Evolutionary conservation across 2,888 invertebrate genomes (phyloP), one percentile per base, ranked within the genome.

Genomic region (Plusia festucae): DNA sequence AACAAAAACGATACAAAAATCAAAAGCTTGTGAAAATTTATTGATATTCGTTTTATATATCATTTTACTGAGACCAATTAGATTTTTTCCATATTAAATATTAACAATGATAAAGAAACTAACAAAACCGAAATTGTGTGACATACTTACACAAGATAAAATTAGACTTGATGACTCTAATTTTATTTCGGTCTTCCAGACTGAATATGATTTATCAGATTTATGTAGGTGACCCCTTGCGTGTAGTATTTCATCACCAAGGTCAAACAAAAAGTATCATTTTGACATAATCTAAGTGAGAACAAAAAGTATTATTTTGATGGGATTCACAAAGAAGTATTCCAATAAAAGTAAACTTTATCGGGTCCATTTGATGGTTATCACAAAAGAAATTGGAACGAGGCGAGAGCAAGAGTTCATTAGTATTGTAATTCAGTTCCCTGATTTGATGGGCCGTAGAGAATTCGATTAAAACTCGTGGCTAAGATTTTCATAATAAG

Each of bases 341-440:
- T 62, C 49, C 22, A 64, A 68, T 65, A 60, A 74, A 70, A 63
- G 62, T 58, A 53, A 75, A 76, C 66, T 69, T 77, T 54, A 71
- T 70, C 68, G 56, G 70, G 75, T 78, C 82, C 76, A 76, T 82
- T 78, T 69, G 81, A 85, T 87, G 83, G 86, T 84, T 81, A 85
- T 80, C 77, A 72, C 76, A 80, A 78, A 81, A 83, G 80, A 81
- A 87, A 88, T 86, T 81, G 73, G 82, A 81, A 79, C 83, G 74
- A 73, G 71, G 73, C 60, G 75, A 77, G 78, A 68, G 79, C 82
- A 83, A 81, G 81, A 84, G 78, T 85, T 85, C 85, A 90, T 92
- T 91, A 90, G 85, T 82, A 90, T 89, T 88, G 86, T 89, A 88
- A 91, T 88, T 86, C 82, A 78, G 77, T 84, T 86, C 84, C 80